phyloP scores from a whole-genome alignment of 2,888 invertebrate species.

The Rhogogaster chlorosoma region DNA sequence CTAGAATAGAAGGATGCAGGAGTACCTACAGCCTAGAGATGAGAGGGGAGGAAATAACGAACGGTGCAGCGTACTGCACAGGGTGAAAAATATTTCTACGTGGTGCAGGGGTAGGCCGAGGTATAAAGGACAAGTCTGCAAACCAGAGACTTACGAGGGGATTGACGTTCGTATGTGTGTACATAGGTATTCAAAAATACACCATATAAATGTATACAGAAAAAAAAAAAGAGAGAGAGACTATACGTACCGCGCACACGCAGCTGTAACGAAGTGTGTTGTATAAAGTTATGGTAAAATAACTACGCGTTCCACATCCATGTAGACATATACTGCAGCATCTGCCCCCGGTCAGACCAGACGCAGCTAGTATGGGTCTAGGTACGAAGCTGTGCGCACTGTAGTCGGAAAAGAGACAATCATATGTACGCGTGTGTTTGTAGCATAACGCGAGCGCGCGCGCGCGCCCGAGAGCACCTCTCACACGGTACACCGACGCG shows the following conservation, averaged over 20 bases:
- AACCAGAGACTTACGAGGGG: neutral
- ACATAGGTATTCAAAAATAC: slow-evolving; percentile 3
- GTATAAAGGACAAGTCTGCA: slow-evolving; percentile 24
- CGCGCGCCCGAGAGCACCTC: neutral
- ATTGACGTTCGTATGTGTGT: neutral
- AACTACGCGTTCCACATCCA: neutral
- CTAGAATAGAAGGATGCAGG: neutral
- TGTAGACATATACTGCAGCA: neutral
- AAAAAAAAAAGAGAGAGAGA: too few relatives aligned
- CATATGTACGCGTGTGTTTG: neutral
- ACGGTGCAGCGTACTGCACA: neutral
- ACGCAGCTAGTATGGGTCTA: neutral
- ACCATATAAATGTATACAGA: neutral
- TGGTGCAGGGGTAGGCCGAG: slow-evolving; percentile 30
- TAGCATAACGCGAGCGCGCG: neutral
- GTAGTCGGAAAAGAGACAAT: neutral
- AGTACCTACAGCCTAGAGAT: too few relatives aligned
- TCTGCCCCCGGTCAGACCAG: neutral
- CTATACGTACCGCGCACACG: neutral
- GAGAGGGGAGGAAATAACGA: slow-evolving; percentile 48
- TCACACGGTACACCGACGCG: neutral
- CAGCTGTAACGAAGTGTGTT: neutral
- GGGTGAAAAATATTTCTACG: slow-evolving; percentile 16
- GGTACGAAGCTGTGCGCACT: neutral
- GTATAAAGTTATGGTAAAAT: neutral